These are phyloP conservation scores for Melanostoma mellinum DNA, from an alignment of 2,888 invertebrate species.

Conservation along the genomic window DNA sequence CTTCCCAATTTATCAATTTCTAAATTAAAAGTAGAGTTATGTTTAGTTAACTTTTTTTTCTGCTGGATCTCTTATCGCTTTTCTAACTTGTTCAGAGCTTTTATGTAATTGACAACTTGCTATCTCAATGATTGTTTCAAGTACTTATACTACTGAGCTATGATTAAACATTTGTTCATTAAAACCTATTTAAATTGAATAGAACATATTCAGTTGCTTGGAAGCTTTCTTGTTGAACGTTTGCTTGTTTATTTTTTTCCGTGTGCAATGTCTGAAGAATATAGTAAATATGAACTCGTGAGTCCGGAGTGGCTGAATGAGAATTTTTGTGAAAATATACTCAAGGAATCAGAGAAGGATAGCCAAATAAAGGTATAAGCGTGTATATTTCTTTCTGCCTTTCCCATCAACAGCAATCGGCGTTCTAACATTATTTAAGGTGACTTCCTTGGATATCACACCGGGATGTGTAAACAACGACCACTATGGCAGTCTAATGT, in stretches of 20 bases:
- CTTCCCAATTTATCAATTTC: too few relatives aligned
- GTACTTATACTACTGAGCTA: too few relatives aligned
- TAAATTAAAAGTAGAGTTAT: too few relatives aligned
- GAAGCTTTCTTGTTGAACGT: too few relatives aligned
- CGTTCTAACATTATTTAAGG: constrained; percentile 1
- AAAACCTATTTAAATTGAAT: not conserved
- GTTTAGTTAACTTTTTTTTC: too few relatives aligned
- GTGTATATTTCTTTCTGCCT: too few relatives aligned
- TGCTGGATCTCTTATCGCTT: too few relatives aligned
- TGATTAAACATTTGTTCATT: too few relatives aligned
- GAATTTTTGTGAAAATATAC: constrained; percentile 29
- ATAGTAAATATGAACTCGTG: constrained; percentile 49
- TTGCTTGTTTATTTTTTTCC: too few relatives aligned
- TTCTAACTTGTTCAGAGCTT: too few relatives aligned
- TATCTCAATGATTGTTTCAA: too few relatives aligned
- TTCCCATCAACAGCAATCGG: not conserved
- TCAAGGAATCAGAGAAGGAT: constrained; percentile 23
- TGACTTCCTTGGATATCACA: constrained; percentile 47
- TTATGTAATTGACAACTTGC: too few relatives aligned
- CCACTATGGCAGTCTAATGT: constrained; percentile 75
- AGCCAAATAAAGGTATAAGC: constrained; percentile 33
- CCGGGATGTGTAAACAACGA: constrained; percentile 74
- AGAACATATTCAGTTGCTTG: not conserved
- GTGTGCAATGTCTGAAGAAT: constrained; percentile 38
- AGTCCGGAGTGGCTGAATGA: constrained; percentile 53